Evolutionary conservation across 1,140 invertebrate genomes (phyloP).

Genomic region (Dysdera silvatica): DNA sequence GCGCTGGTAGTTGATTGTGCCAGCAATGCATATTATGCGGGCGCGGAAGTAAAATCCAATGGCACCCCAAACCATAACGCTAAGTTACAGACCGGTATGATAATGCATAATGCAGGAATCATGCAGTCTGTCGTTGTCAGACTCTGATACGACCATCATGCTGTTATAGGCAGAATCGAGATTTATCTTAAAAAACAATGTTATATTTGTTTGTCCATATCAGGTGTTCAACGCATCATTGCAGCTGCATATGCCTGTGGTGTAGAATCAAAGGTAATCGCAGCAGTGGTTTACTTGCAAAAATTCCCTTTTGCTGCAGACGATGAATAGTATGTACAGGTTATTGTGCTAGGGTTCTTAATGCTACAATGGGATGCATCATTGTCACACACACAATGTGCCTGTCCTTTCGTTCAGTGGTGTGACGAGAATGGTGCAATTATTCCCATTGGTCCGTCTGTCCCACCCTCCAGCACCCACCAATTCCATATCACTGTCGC

Average conservation of each 20-base stretch:
- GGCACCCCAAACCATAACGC: no score
- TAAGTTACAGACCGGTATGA: no score
- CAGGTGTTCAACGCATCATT: neutral
- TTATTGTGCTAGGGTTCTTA: constrained; percentile 1
- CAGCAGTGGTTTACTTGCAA: neutral
- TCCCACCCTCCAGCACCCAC: neutral
- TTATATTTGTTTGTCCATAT: no score
- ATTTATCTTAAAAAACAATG: neutral
- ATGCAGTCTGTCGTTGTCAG: neutral
- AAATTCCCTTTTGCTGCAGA: constrained; percentile 3
- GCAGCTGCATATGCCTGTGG: no score
- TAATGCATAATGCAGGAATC: no score
- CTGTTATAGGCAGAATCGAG: neutral
- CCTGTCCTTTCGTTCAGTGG: no score
- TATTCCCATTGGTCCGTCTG: neutral
- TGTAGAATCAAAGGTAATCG: no score
- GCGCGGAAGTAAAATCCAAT: no score
- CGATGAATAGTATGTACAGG: neutral
- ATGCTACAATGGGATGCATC: neutral
- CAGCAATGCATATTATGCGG: no score
- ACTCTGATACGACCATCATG: constrained; percentile 4
- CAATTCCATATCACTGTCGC: neutral
- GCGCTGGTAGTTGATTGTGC: neutral
- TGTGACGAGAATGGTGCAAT: no score
- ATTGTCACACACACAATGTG: neutral